phyloP scores from a whole-genome alignment of 2,888 invertebrate genomes.

The Chaetogeoica ovagalla region DNA sequence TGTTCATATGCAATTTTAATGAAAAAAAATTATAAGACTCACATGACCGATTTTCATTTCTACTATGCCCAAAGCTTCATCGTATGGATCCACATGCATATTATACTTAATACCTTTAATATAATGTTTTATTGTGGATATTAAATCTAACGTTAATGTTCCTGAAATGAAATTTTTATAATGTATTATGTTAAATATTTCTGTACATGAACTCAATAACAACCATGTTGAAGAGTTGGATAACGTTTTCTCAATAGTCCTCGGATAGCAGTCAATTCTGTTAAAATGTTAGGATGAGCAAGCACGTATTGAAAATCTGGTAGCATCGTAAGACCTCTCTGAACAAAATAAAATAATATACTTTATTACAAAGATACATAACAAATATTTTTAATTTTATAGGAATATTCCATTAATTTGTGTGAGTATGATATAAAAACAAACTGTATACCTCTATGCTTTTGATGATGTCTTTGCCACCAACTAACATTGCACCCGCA shows the following conservation, averaged over 20 bases:
- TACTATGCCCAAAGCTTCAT: conserved; percentile 72
- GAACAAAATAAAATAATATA: conserved; percentile 55
- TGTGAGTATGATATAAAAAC: not conserved
- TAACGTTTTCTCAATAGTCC: conserved; percentile 78
- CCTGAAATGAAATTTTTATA: conserved; percentile 60
- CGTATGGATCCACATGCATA: conserved; percentile 69
- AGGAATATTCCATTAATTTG: too few species aligned
- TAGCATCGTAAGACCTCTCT: conserved; percentile 70
- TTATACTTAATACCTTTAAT: conserved; percentile 72
- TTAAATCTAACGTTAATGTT: conserved; percentile 70
- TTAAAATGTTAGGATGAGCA: conserved; percentile 78
- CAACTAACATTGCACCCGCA: conserved; percentile 75
- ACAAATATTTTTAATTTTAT: too few species aligned
- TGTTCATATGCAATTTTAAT: conserved; percentile 37
- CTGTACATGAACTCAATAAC: conserved; percentile 16
- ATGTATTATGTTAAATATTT: not conserved
- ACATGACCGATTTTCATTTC: conserved; percentile 73
- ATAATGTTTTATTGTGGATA: conserved; percentile 67
- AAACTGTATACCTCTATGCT: conserved; percentile 67
- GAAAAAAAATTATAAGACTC: conserved; percentile 58
- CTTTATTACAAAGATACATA: not conserved
- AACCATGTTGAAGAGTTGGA: conserved; percentile 64
- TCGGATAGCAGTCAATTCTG: conserved; percentile 74
- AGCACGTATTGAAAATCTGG: conserved; percentile 74
- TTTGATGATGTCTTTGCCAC: conserved; percentile 75